Conservation (phyloP, 1,140 invertebrate species). For the Tetramorium parvispinum region DNA sequence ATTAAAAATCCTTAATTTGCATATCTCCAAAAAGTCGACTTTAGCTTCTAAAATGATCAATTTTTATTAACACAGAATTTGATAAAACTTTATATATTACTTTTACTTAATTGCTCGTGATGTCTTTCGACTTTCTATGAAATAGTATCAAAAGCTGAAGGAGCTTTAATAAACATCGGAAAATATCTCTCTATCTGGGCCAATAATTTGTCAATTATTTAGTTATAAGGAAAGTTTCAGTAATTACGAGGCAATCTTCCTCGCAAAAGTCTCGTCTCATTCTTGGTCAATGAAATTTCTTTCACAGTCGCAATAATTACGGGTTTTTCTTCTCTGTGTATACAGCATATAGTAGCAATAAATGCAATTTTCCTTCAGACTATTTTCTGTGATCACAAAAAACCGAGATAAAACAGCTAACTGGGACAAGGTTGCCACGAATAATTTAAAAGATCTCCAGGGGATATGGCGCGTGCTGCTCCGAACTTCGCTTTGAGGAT, state of each 20-base stretch:
- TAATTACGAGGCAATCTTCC: slow-evolving; percentile 24
- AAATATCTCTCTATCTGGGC: not conserved
- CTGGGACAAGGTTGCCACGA: slow-evolving; percentile 18
- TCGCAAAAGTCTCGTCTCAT: not conserved
- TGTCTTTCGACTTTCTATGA: not conserved
- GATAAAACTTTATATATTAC: not conserved
- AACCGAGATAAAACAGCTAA: slow-evolving; percentile 29
- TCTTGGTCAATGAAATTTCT: slow-evolving; percentile 16
- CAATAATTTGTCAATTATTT: slow-evolving; percentile 10
- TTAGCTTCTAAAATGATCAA: too few relatives aligned
- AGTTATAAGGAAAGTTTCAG: slow-evolving; percentile 1
- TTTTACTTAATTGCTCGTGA: slow-evolving; percentile 4
- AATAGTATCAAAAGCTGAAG: not conserved
- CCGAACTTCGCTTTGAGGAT: not conserved
- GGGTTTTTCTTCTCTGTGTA: too few relatives aligned
- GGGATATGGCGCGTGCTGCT: not conserved
- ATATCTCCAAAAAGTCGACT: too few relatives aligned
- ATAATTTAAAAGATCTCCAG: slow-evolving; percentile 30
- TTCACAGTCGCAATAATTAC: slow-evolving; percentile 10
- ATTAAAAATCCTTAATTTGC: too few relatives aligned
- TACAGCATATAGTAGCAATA: not conserved
- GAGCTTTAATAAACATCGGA: not conserved
- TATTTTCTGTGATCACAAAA: not conserved
- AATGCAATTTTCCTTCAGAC: not conserved
- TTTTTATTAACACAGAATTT: not conserved